Evolutionary conservation across 2,888 invertebrate genomes (phyloP), one percentile per base, ranked within the genome.

Genomic region (Lasioglossum leucozonium): DNA sequence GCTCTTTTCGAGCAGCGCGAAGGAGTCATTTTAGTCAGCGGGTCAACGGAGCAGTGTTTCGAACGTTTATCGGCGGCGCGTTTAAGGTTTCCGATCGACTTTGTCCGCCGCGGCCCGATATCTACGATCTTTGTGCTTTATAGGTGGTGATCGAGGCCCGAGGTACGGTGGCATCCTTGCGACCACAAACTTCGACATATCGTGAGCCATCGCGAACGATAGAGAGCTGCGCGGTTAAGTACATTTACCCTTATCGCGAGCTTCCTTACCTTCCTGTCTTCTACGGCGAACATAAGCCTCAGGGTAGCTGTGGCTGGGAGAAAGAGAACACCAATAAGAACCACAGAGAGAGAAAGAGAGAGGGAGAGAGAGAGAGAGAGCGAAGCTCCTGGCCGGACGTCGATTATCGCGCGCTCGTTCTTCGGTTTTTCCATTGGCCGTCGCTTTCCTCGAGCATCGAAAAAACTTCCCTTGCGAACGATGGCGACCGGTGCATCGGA

Each of bases 401-500:
- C 82, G 89, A 85, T 87, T 81, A 85, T 82, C 80, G 79, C 83
- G 69, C 26, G 72, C 51, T 10, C 71, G 77, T 77, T 72, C 79
- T 58, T 26, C 75, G 47, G 82, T 88, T 78, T 80, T 83, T 47
- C 16, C 44, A 5, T 18, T 4, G n/a, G 65, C 42, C 55, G 26
- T 26, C 58, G 42, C 18, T 42, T 37, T 30, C 3, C 55, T 16
- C 81, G 34, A n/a, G 11, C 34, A 58, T 16, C 72, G 81, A 58
- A 76, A 82, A 87, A 82, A 58, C 34, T 76, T 86, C 13, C 79
- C 65, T 65, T 47, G 73, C 80, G 69, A 58, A 67, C 80, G 81
- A 87, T 81, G 85, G 62, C 74, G 77, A 58, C 65, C 62, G 55
- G 77, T 87, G 85, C 83, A 89, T 90, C 87, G 87, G 87, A 89